Conservation (phyloP, 2,113 vertebrate species). For the Anolis carolinensis region DNA sequence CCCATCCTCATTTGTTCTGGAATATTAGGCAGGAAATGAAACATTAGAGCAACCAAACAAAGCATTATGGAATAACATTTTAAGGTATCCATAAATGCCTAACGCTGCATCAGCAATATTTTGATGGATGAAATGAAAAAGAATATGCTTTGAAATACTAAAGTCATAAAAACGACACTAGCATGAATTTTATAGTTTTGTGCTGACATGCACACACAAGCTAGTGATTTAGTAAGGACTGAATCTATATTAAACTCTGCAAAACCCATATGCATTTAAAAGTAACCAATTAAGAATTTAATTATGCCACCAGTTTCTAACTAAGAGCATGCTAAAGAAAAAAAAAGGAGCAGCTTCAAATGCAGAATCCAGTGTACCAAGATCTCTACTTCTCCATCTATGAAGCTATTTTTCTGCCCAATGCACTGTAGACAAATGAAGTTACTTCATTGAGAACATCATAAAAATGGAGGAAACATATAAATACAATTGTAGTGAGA, state of each 20-base stretch:
- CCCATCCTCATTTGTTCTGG: slow-evolving; percentile 42
- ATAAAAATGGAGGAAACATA: neutral
- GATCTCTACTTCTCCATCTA: neutral
- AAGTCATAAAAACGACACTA: slow-evolving; percentile 11
- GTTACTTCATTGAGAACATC: neutral
- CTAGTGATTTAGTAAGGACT: slow-evolving; percentile 26
- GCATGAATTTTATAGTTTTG: slow-evolving; percentile 15
- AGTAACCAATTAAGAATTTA: neutral
- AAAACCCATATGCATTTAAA: slow-evolving; percentile 11
- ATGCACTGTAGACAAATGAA: neutral
- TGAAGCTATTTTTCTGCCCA: neutral
- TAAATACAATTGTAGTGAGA: neutral
- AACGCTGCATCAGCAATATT: slow-evolving; percentile 27
- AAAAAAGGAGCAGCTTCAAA: neutral
- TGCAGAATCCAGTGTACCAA: neutral
- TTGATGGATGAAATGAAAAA: slow-evolving; percentile 28
- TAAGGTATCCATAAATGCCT: slow-evolving; percentile 3
- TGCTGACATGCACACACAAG: slow-evolving; percentile 1
- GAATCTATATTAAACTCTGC: neutral
- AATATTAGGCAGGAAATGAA: slow-evolving; percentile 56
- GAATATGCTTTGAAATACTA: slow-evolving; percentile 19
- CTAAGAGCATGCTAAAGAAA: neutral
- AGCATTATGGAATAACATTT: slow-evolving; percentile 8
- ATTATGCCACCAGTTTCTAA: neutral
- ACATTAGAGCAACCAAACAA: slow-evolving; percentile 44